These are phyloP conservation scores for Acanthochromis polyacanthus DNA, from an alignment of 2,113 vertebrate species.

Conservation along the genomic window DNA sequence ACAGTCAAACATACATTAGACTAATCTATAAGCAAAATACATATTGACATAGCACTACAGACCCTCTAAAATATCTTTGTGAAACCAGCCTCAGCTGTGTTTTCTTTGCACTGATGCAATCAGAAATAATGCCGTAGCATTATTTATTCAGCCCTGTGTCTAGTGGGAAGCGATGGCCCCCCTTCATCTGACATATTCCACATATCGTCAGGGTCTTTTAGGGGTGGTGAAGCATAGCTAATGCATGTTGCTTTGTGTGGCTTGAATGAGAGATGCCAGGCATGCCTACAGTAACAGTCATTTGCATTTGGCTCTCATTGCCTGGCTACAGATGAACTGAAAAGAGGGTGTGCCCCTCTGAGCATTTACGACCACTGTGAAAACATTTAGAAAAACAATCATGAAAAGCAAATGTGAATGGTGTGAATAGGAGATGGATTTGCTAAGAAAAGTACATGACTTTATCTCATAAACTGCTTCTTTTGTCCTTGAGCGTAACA, in stretches of 20 bases:
- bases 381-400: conserved; percentile 37
- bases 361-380: conserved; percentile 35
- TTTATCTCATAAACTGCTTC: conserved; percentile 1
- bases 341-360: conserved; percentile 39
- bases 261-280: conserved; percentile 61
- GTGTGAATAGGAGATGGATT: background rate
- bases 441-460: background rate
- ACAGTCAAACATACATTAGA: too few relatives aligned
- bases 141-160: conserved; percentile 12
- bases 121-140: conserved; percentile 12
- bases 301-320: conserved; percentile 70
- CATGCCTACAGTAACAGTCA: conserved; percentile 66
- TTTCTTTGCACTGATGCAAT: conserved; percentile 29
- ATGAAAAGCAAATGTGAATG: conserved; percentile 14
- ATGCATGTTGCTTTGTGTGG: conserved; percentile 64
- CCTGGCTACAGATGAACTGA: conserved; percentile 43
- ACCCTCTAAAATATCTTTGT: too few relatives aligned
- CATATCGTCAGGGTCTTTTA: conserved; percentile 55
- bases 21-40: too few relatives aligned
- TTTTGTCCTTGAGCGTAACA: conserved; percentile 41
- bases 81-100: background rate
- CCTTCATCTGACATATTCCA: conserved; percentile 48
- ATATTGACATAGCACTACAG: too few relatives aligned
- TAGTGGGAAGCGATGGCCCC: conserved; percentile 3
- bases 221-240: conserved; percentile 51